Base-by-base conservation (phyloP, 2,888 invertebrate species). In the Himalopsyche japonica region DNA sequence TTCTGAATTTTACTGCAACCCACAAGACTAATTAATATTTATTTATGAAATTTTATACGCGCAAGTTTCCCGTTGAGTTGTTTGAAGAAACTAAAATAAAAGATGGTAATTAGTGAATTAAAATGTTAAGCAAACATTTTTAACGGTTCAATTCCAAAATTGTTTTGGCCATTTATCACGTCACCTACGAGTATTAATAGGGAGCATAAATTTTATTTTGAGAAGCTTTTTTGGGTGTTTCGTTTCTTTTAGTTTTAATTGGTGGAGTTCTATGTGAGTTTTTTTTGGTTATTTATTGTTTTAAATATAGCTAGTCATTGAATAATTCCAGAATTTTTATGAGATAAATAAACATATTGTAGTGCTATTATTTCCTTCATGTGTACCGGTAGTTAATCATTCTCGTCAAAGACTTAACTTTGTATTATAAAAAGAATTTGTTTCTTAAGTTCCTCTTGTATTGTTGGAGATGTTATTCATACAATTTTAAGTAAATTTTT, bases 101-200 rank as follows among this genome's bases (percentile, higher is more conserved):
- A 82, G 70, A 76, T 80, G 79, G 86, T 85, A 86, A 86, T 86
- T 86, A 86, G 86, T 83, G 86, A 79, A 86, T 85, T 80, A 82
- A 83, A 85, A 83, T 49, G 83, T 80, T 84, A 84, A 82, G 76
- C 86, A 83, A 84, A 85, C 85, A 86, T 85, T 85, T 82, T 84
- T 70, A 70, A 70, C 70, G 70, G 70, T 70, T 70, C 70, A 70
- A 70, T 70, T 70, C 70, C 70, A 70, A 24, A 70, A 30, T 70
- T 24, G 24, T 70, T 70, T 70, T 27, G 5, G 12, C 70, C 70
- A 70, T 70, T 70, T 70, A 70, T 70, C 70, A 70, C 70, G 70
- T 70, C 70, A 70, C 70, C 70, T 70, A 70, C 27, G 12, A 70
- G 70, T 70, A 70, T 70, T 70, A 70, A 70, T 30, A 70, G 70